Conservation (phyloP, 2,113 vertebrate species). For the Melanostigma gelatinosum region DNA sequence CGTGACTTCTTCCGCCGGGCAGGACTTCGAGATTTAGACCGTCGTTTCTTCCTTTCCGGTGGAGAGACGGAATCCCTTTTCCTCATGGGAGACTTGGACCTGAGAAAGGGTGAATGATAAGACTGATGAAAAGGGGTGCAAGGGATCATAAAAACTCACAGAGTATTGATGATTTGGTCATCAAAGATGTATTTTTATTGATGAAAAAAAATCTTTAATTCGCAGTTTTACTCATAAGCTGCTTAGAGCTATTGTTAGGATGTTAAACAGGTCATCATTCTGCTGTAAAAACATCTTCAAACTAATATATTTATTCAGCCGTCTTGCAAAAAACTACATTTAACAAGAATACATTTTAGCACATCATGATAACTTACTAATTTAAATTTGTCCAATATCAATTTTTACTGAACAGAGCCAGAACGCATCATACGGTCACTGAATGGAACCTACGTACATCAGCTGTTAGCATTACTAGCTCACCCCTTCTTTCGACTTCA, state of each 20-base stretch:
- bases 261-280: not conserved
- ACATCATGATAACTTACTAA: not conserved
- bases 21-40: constrained; percentile 82
- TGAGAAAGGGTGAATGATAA: constrained; percentile 32
- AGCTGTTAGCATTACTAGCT: no score
- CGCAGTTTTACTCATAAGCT: not conserved
- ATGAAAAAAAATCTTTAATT: not conserved
- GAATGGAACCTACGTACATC: no score
- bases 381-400: no score
- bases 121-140: not conserved
- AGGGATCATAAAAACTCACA: not conserved
- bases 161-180: not conserved
- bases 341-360: not conserved
- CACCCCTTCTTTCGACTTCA: no score
- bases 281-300: not conserved
- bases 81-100: constrained; percentile 79
- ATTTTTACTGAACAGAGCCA: no score
- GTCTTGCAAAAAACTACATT: not conserved
- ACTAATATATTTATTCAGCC: not conserved
- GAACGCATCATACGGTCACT: no score
- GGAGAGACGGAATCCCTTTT: constrained; percentile 82
- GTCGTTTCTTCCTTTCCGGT: constrained; percentile 72
- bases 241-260: not conserved
- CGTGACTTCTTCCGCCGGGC: constrained; percentile 73
- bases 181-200: not conserved